These are phyloP conservation scores for Parelbella ahira DNA, from an alignment of 2,888 invertebrate species.

Conservation along the genomic window DNA sequence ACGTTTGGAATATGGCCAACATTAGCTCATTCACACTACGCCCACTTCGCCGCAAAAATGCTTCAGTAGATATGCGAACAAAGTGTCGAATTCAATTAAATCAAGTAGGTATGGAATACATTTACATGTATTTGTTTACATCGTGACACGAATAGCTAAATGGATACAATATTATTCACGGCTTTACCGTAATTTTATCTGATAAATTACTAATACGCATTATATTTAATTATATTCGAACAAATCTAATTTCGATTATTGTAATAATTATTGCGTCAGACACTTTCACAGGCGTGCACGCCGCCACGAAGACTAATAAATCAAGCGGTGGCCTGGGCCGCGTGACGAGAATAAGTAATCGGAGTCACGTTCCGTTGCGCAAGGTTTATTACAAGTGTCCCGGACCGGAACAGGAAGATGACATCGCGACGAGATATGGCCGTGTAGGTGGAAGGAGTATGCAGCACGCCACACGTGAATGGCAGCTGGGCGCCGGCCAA, in stretches of 20 bases:
- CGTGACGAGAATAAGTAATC: constrained; percentile 39
- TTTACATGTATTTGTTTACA: constrained; percentile 21
- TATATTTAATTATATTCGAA: too few relatives aligned
- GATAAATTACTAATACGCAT: too few relatives aligned
- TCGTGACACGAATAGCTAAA: too few relatives aligned
- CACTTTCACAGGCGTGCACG: constrained; percentile 38
- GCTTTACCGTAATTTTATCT: too few relatives aligned
- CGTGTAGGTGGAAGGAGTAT: constrained; percentile 40
- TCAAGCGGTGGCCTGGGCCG: constrained; percentile 32
- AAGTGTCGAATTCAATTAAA: constrained; percentile 26
- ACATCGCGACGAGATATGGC: constrained; percentile 38
- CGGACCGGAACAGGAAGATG: constrained; percentile 63
- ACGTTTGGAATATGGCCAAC: constrained; percentile 68
- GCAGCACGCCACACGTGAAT: constrained; percentile 48
- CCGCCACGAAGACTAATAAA: constrained; percentile 32
- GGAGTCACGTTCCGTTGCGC: constrained; percentile 38
- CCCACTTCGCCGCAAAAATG: constrained; percentile 44
- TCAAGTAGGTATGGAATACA: constrained; percentile 14
- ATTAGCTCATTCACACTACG: constrained; percentile 73
- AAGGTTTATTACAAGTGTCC: constrained; percentile 35
- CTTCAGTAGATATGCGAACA: constrained; percentile 37
- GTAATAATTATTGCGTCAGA: constrained; percentile 39
- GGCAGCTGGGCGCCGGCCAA: constrained; percentile 45
- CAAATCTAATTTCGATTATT: too few relatives aligned
- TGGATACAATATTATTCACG: too few relatives aligned